A percentile compares a stretch with the other conserved stretches of the same genome.
phyloP scores from a whole-genome alignment of 2,888 invertebrate species.

The Spicauda simplicius region DNA sequence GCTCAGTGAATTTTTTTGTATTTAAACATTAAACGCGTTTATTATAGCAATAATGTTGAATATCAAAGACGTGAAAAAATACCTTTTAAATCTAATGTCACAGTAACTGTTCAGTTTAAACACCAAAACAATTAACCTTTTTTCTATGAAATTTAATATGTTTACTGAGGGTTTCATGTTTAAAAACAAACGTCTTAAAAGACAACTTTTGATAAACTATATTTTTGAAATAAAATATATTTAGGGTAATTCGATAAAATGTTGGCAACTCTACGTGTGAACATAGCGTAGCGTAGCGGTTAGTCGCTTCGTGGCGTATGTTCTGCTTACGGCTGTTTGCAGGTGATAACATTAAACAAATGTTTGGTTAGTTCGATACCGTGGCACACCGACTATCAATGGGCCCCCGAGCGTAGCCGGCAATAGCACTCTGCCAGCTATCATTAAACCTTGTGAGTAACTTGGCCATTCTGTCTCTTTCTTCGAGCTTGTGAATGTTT shows the following conservation, averaged over 20 bases:
- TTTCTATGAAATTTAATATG: too few relatives aligned
- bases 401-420: slow-evolving; percentile 53
- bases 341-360: slow-evolving; percentile 84
- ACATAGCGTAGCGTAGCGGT: slow-evolving; percentile 54
- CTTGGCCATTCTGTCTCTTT: slow-evolving; percentile 28
- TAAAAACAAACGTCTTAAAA: too few relatives aligned
- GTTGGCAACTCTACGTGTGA: slow-evolving; percentile 30
- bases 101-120: too few relatives aligned
- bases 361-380: slow-evolving; percentile 84
- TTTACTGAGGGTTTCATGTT: too few relatives aligned
- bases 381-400: slow-evolving; percentile 64
- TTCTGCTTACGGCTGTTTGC: slow-evolving; percentile 77
- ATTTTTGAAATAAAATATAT: too few relatives aligned
- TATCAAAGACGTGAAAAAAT: too few relatives aligned
- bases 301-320: slow-evolving; percentile 73
- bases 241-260: slow-evolving; percentile 2
- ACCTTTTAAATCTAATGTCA: too few relatives aligned
- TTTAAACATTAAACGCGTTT: too few relatives aligned
- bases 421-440: slow-evolving; percentile 61
- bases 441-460: slow-evolving; percentile 71
- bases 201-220: too few relatives aligned
- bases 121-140: too few relatives aligned
- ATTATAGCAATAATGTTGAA: too few relatives aligned
- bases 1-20: too few relatives aligned
- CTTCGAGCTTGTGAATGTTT: slow-evolving; percentile 26